Conservation (phyloP, 2,113 vertebrate genomes). For the Neodon shergylaensis region DNA sequence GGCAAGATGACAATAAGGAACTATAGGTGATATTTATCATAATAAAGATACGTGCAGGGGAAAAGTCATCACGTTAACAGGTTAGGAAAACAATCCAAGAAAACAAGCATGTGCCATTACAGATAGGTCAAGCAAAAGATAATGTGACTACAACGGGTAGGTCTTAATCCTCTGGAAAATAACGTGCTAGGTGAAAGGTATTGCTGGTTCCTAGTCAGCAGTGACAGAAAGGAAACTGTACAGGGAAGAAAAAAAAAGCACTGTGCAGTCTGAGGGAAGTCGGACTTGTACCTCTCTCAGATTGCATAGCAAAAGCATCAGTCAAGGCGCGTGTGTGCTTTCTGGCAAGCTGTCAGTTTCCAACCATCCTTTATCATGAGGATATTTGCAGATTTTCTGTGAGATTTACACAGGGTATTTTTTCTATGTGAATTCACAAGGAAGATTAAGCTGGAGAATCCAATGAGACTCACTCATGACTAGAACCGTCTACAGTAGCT, state of each 20-base stretch:
- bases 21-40: neutral
- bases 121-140: neutral
- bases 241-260: neutral
- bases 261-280: neutral
- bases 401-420: neutral
- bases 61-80: neutral
- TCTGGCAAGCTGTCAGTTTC: neutral
- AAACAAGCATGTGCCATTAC: neutral
- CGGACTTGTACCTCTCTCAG: neutral
- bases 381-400: conserved; percentile 5
- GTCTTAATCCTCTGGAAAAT: conserved; percentile 35
- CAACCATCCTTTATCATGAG: neutral
- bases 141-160: neutral
- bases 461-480: neutral
- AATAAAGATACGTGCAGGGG: neutral
- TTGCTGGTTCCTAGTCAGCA: neutral
- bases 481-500: conserved; percentile 46
- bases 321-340: neutral
- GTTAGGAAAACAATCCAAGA: neutral
- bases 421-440: neutral
- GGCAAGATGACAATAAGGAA: neutral
- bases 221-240: neutral
- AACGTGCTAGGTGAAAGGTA: conserved; percentile 16
- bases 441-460: neutral
- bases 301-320: neutral